Base-by-base conservation (phyloP, 2,888 invertebrate genomes). In the Sabatieria punctata region DNA sequence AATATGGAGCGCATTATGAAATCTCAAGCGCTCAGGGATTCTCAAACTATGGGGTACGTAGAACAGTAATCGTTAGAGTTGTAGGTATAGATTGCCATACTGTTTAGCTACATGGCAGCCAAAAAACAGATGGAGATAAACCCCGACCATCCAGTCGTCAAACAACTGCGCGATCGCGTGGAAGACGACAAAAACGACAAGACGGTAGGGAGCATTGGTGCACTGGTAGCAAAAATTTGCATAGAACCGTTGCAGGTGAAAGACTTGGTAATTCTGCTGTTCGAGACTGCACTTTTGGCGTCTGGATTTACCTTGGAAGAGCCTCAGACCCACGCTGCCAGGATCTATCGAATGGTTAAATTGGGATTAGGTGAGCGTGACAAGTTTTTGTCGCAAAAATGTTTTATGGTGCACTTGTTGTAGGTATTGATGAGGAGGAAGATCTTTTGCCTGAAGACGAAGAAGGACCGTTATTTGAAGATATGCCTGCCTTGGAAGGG, bases 1-100 rank as follows among this genome's bases (percentile, higher is more conserved):
- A 97, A 97, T 72, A 97, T 97, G 95, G 97, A 97, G 68, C 79
- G 97, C 51, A 97, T 97, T 71, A 97, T 97, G 95, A 97, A 97
- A 71, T 95, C 95, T 0, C 95, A 97, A 69, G 95, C 95, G 36
- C 77, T 97, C 15, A 76, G 93, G 26, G 95, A 97, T 66, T 81
- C 88, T 0, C 84, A 86, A 15, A 93, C 95, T 53, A 91, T 95
- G 91, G 93, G 95, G 35, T 48, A 4, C 13, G 45, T 26, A 2
- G 15, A 30, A 8, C 15, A 11, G 8, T 30, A 30, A 15, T 30
- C 15, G 15, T 30, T 30, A 30, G 30, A 30, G 15, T 30, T 30
- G 8, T 30, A 8, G 15, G 15, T 30, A 11, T 8, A 30, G 15
- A 11, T 11, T 30, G 8, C 15, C 30, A 30, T 30, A 33, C n/a